Conservation (phyloP, 2,888 invertebrate genomes). For the Papilio protenor region DNA sequence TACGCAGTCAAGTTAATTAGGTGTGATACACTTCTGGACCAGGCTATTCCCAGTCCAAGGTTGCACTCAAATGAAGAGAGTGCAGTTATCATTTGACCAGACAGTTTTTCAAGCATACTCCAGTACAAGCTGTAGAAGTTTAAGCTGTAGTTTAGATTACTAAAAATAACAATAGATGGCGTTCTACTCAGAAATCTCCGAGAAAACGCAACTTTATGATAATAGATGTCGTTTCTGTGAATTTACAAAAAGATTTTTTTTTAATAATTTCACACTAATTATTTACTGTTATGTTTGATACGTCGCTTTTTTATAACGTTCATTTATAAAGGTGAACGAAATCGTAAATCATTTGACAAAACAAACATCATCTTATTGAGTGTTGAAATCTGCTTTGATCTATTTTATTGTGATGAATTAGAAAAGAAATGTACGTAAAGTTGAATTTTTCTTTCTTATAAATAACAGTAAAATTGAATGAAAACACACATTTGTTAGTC, state of each 20-base stretch:
- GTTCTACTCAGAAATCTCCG: background rate
- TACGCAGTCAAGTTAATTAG: background rate
- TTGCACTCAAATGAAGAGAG: slow-evolving; percentile 29
- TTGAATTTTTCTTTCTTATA: background rate
- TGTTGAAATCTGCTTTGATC: slow-evolving; percentile 16
- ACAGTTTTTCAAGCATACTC: background rate
- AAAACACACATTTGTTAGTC: slow-evolving; percentile 3
- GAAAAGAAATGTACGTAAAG: background rate
- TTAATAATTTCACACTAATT: background rate
- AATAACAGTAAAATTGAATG: background rate
- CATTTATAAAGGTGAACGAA: slow-evolving; percentile 10
- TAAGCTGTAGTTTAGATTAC: no score
- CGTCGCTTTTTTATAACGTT: background rate
- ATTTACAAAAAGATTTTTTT: background rate
- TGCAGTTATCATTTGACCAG: background rate
- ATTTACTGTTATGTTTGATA: background rate
- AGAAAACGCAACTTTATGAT: background rate
- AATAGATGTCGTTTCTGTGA: background rate
- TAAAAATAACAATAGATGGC: slow-evolving; percentile 12
- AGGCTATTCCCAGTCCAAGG: slow-evolving; percentile 14
- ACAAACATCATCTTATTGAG: background rate
- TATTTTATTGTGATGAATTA: slow-evolving; percentile 10
- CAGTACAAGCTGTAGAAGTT: background rate
- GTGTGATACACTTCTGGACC: slow-evolving; percentile 8
- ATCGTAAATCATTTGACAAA: background rate